Base-by-base conservation (phyloP, 2,113 vertebrate species). In the Emydura subglobosa region DNA sequence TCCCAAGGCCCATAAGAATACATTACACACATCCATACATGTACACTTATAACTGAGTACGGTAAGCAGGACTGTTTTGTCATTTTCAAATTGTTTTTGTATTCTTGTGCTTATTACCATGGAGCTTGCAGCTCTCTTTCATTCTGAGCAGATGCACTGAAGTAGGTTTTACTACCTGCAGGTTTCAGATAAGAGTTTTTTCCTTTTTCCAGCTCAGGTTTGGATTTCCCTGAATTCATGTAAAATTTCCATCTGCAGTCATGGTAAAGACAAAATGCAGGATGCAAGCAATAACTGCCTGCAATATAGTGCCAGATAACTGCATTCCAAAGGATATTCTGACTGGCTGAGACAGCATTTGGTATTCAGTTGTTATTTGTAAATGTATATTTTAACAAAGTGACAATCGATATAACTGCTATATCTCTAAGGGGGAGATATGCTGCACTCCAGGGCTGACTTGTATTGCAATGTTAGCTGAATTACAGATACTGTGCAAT, bases 151-250 rank as follows among this genome's bases (percentile, higher is more conserved):
- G 95, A 93, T 84, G 76, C 49, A 89, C 74, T 93, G 84, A 86
- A 89, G 88, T 54, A 96, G 87, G 49, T 89, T 97, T 95, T 96
- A 85, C 95, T 96, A 95, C 89, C 95, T 96, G 95, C 50, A 95
- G 92, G 84, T 93, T 96, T 92, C 82, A 93, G 94, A 86, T 96
- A 96, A 97, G 83, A 86, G 49, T 61, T 50, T 59, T 88, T 5
- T 79, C 84, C 81, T 88, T 96, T 93, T 90, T 94, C 6, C 25
- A 87, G 39, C 47, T 95, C 84, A 44, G 82, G 78, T 94, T 61
- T 97, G 88, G 87, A 87, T 79, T 96, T 96, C 94, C 79, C 12
- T 74, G 50, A 93, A 86, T 61, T 96, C 74, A 83, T 83, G 86
- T 95, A 95, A 95, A 90, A 96, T 84, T 88, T 90, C 85, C 94